A percentile compares a stretch with the other conserved stretches of the same genome.
phyloP scores from a whole-genome alignment of 2,113 vertebrate genomes.

The Ochotona princeps region DNA sequence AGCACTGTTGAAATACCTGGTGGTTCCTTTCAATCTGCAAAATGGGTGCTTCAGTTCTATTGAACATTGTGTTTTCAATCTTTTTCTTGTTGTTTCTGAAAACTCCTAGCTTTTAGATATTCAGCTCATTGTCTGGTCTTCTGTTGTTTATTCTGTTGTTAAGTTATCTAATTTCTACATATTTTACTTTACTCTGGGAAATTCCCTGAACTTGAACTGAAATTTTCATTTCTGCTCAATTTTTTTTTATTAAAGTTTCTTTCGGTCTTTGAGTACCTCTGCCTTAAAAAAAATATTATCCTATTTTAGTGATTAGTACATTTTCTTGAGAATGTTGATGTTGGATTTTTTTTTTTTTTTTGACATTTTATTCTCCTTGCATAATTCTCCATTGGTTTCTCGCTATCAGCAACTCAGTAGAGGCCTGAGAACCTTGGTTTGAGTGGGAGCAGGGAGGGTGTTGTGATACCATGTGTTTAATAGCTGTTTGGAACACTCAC shows the following conservation, averaged over 20 bases:
- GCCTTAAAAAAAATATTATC: background rate
- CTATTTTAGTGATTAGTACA: background rate
- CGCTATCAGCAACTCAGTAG: background rate
- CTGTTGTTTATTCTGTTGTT: background rate
- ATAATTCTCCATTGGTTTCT: background rate
- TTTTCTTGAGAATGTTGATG: constrained; percentile 14
- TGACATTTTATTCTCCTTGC: background rate
- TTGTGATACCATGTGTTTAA: no score
- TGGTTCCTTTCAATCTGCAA: background rate
- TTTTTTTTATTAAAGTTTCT: constrained; percentile 36
- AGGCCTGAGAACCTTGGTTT: background rate
- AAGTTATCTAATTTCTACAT: background rate
- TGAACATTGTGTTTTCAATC: background rate
- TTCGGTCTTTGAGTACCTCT: background rate
- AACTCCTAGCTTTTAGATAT: constrained; percentile 9
- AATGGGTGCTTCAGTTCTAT: background rate
- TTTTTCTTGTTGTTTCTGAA: background rate
- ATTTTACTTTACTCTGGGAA: background rate
- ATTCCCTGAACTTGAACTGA: background rate
- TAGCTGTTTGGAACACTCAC: no score
- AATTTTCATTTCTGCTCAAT: constrained; percentile 42
- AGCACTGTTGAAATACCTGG: background rate
- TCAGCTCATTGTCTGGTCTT: background rate
- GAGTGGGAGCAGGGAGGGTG: no score
- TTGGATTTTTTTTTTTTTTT: background rate